Evolutionary conservation across 2,888 invertebrate species (phyloP).

Genomic region (Drepanosiphum platanoidis): DNA sequence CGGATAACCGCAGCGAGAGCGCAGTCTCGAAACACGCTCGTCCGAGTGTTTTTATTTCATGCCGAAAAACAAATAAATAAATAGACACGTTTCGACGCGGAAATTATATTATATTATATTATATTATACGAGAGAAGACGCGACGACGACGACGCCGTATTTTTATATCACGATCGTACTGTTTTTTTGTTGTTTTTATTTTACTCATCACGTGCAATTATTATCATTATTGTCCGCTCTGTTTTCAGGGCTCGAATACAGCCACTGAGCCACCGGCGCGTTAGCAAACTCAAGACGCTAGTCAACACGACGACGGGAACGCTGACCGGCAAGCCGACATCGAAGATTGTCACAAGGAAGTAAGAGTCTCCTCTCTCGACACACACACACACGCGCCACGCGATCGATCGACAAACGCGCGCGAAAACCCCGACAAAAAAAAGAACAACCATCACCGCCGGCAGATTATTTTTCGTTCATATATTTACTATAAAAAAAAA

Average conservation of each 20-base stretch:
- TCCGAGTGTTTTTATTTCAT: too few species aligned
- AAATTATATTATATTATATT: constrained; percentile 6
- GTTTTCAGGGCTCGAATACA: constrained; percentile 42
- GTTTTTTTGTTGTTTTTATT: neutral
- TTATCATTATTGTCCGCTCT: neutral
- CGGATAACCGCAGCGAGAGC: constrained; percentile 13
- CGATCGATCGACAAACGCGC: too few species aligned
- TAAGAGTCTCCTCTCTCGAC: constrained; percentile 44
- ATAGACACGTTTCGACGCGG: neutral
- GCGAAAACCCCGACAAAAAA: too few species aligned
- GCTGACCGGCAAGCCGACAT: constrained; percentile 13
- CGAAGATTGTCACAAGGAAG: constrained; percentile 41
- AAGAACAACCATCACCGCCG: too few species aligned
- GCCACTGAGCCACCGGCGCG: constrained; percentile 40
- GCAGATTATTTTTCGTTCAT: neutral
- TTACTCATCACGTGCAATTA: neutral
- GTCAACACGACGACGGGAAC: constrained; percentile 41
- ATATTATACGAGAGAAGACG: neutral
- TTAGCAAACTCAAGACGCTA: constrained; percentile 19
- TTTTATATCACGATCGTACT: neutral
- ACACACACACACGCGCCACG: constrained; percentile 30
- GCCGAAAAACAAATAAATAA: too few species aligned
- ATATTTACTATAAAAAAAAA: constrained; percentile 11
- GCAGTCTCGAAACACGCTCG: neutral
- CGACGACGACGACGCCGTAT: too few species aligned